Conservation (phyloP, 2,888 invertebrate species). For the Lasioglossum oenotherae region DNA sequence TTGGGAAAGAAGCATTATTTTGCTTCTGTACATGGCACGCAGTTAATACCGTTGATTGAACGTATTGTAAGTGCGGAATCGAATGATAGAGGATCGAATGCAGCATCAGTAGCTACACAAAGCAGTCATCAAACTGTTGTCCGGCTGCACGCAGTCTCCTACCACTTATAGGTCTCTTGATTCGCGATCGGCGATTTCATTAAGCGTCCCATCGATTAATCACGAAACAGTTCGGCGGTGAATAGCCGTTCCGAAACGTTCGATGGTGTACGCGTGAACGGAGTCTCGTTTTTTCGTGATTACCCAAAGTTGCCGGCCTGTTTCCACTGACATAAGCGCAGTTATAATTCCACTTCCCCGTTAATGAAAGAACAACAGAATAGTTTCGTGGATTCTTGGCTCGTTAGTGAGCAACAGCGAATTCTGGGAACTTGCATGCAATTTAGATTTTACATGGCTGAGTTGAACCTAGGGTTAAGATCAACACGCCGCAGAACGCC, state of each 20-base stretch:
- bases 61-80: neutral
- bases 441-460: slow-evolving; percentile 68
- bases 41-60: neutral
- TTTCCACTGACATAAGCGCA: slow-evolving; percentile 42
- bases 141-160: slow-evolving; percentile 5
- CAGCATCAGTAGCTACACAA: neutral
- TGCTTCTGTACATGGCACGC: neutral
- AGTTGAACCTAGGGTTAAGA: slow-evolving; percentile 61
- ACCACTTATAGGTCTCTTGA: slow-evolving; percentile 11
- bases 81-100: neutral
- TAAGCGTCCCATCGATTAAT: slow-evolving; percentile 28
- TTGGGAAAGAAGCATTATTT: neutral
- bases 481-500: slow-evolving; percentile 58
- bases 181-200: slow-evolving; percentile 20
- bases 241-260: slow-evolving; percentile 33
- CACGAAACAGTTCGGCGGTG: slow-evolving; percentile 33
- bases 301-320: slow-evolving; percentile 13
- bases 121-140: neutral
- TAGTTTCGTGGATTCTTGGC: slow-evolving; percentile 63
- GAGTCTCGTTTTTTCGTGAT: neutral
- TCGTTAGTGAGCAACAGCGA: slow-evolving; percentile 43
- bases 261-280: too few species aligned
- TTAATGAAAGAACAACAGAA: slow-evolving; percentile 69
- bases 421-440: slow-evolving; percentile 57
- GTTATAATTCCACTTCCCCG: slow-evolving; percentile 43